Conservation (phyloP, 1,140 invertebrate species). For the Thalassaphorura encarpata region DNA sequence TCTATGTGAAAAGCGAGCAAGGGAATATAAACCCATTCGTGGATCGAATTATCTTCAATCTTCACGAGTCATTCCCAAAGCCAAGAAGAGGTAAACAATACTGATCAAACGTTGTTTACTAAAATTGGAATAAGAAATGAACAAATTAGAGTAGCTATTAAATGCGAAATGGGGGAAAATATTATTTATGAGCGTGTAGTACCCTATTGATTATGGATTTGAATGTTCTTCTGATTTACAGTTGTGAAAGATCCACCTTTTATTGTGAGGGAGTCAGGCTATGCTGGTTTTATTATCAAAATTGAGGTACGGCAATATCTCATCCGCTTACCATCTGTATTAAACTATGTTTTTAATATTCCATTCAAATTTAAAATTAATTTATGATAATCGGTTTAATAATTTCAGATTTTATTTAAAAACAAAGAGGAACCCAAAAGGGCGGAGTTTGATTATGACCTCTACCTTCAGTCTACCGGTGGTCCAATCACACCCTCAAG, state of each 20-base stretch:
- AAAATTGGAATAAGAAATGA: background rate
- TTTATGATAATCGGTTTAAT: too few relatives aligned
- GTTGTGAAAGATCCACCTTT: constrained; percentile 87
- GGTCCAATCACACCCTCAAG: constrained; percentile 53
- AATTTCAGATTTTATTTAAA: constrained; percentile 47
- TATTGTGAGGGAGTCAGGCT: constrained; percentile 78
- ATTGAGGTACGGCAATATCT: constrained; percentile 63
- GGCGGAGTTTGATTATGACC: constrained; percentile 74
- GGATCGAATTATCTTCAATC: constrained; percentile 86
- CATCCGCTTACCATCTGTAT: background rate
- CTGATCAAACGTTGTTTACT: background rate
- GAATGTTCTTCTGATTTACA: constrained; percentile 41
- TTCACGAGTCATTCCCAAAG: constrained; percentile 85
- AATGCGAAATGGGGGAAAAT: too few relatives aligned
- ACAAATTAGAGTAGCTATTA: too few relatives aligned
- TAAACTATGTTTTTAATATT: background rate
- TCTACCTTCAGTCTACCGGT: constrained; percentile 63
- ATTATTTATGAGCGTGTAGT: too few relatives aligned
- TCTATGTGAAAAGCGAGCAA: constrained; percentile 84
- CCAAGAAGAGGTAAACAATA: constrained; percentile 61
- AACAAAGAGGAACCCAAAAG: constrained; percentile 86
- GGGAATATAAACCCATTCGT: constrained; percentile 80
- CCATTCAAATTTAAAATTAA: too few relatives aligned
- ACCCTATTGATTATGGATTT: too few relatives aligned
- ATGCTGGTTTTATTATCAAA: constrained; percentile 81